A percentile compares a stretch with the other conserved stretches of the same genome.
phyloP scores from a whole-genome alignment of 2,888 invertebrate genomes.

The Heliconius erato region DNA sequence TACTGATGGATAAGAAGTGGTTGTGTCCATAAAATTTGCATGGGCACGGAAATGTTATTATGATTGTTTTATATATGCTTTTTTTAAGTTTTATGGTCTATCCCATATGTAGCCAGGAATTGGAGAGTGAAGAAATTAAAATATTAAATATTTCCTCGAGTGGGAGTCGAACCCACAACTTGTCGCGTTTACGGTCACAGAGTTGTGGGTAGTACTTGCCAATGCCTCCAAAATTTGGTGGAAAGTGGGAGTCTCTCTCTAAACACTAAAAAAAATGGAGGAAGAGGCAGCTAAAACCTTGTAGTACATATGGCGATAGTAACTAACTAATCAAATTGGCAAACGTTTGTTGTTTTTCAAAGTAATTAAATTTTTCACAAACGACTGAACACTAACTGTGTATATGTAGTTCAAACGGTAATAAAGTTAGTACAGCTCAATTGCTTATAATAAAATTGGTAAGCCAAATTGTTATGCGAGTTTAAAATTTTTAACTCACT shows the following conservation, averaged over 20 bases:
- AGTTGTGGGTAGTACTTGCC: too few species aligned
- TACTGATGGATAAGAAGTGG: conserved; percentile 14
- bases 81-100: not conserved
- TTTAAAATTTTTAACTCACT: not conserved
- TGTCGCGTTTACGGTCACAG: accelerated
- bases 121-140: too few species aligned
- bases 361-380: conserved; percentile 21
- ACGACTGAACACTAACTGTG: conserved; percentile 8
- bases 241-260: too few species aligned
- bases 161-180: too few species aligned
- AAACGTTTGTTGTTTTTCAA: conserved; percentile 3
- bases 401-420: conserved; percentile 7
- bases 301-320: not conserved
- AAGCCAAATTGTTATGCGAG: conserved; percentile 1
- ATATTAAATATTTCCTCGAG: too few species aligned
- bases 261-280: not conserved
- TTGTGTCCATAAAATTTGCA: too few species aligned
- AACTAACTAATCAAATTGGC: conserved; percentile 9
- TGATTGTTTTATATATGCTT: not conserved
- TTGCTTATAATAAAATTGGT: conserved; percentile 22
- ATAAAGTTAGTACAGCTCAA: conserved; percentile 15
- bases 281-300: not conserved
- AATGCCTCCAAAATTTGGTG: too few species aligned
- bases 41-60: too few species aligned
- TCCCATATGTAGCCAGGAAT: not conserved